These are phyloP conservation scores for Crotalus horridus DNA, from an alignment of 2,113 vertebrate genomes.

Conservation along the genomic window DNA sequence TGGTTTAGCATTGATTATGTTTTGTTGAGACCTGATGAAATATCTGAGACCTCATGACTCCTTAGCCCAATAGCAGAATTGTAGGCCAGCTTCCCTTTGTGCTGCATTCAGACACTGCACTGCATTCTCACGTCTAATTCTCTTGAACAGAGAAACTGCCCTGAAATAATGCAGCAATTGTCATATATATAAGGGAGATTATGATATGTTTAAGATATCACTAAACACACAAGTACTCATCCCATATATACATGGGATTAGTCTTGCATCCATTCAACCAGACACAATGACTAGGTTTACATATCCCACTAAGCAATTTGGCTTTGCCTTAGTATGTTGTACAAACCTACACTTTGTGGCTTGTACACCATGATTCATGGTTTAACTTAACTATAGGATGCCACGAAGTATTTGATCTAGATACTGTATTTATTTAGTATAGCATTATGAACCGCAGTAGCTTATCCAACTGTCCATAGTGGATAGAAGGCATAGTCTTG, in stretches of 20 bases:
- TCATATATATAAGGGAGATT: not conserved
- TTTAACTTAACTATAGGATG: not conserved
- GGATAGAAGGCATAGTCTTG: not conserved
- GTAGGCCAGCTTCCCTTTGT: not conserved
- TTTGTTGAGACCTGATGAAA: no score
- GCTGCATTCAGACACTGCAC: not conserved
- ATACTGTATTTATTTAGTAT: not conserved
- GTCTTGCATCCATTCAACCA: not conserved
- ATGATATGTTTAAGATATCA: not conserved
- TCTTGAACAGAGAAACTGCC: not conserved
- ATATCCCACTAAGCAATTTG: not conserved
- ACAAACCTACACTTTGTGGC: not conserved
- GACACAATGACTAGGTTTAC: not conserved
- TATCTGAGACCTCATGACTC: not conserved
- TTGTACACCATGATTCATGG: not conserved
- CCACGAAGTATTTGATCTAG: not conserved
- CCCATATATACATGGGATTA: not conserved
- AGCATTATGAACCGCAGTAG: not conserved
- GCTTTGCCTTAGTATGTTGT: not conserved
- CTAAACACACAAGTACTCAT: not conserved
- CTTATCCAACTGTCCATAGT: not conserved
- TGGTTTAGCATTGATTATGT: not conserved
- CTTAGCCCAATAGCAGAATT: not conserved
- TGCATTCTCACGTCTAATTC: not conserved
- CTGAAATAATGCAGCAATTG: not conserved